Evolutionary conservation across 1,140 invertebrate genomes (phyloP).

Genomic region (Galleria mellonella): DNA sequence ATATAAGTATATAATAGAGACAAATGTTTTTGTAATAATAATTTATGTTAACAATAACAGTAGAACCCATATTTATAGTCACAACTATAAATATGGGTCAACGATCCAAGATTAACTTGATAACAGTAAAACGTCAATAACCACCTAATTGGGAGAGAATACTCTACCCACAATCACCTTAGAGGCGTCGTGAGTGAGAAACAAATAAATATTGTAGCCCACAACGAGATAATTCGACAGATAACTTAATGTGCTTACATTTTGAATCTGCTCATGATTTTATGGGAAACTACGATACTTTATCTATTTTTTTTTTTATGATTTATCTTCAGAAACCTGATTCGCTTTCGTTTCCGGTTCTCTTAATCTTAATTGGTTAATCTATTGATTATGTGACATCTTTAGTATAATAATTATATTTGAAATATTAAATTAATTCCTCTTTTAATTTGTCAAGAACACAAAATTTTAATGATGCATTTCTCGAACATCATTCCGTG

Average conservation of each 20-base stretch:
- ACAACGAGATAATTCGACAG: conserved; percentile 63
- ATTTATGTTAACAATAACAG: too few relatives aligned
- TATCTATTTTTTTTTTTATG: conserved; percentile 24
- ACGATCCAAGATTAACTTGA: conserved; percentile 54
- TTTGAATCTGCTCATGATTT: conserved; percentile 71
- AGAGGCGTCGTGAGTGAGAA: conserved; percentile 50
- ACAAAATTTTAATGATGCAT: conserved; percentile 5
- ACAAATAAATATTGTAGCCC: conserved; percentile 73
- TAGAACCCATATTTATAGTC: too few relatives aligned
- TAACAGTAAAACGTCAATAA: conserved; percentile 73
- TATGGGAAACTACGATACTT: conserved; percentile 55
- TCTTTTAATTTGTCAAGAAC: conserved; percentile 7
- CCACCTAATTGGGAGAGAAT: conserved; percentile 72
- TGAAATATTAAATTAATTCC: conserved; percentile 1
- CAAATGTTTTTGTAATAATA: too few relatives aligned
- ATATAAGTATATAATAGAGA: too few relatives aligned
- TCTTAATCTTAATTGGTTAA: conserved; percentile 11
- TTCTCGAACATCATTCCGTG: neutral
- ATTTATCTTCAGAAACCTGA: conserved; percentile 7
- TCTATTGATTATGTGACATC: conserved; percentile 7
- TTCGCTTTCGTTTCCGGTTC: conserved; percentile 9
- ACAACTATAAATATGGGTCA: conserved; percentile 46
- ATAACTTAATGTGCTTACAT: conserved; percentile 73
- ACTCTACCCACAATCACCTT: conserved; percentile 52
- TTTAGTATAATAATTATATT: conserved; percentile 4